Evolutionary conservation across 2,888 invertebrate species (phyloP).

Genomic region (Yponomeuta evonymella): DNA sequence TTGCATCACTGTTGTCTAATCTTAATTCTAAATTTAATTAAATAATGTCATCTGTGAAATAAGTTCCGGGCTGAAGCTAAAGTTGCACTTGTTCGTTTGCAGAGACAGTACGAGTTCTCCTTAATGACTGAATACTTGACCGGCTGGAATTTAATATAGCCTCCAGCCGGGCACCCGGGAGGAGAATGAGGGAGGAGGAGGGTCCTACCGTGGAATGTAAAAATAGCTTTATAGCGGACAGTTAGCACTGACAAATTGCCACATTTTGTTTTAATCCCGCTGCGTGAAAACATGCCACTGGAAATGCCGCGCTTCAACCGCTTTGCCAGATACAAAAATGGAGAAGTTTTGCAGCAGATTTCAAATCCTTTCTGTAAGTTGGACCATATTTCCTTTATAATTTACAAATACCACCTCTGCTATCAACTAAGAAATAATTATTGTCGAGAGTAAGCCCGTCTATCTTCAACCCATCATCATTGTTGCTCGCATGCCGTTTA

Average conservation of each 20-base stretch:
- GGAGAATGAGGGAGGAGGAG: background rate
- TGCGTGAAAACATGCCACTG: background rate
- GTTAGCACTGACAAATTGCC: constrained; percentile 9
- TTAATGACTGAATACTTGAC: constrained; percentile 44
- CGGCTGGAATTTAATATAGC: constrained; percentile 43
- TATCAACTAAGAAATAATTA: too few species aligned
- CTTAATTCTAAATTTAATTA: too few species aligned
- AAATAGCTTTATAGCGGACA: constrained; percentile 12
- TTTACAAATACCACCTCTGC: too few species aligned
- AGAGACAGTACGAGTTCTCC: constrained; percentile 14
- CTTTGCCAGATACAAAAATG: background rate
- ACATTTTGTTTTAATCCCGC: constrained; percentile 8
- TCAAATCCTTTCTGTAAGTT: too few species aligned
- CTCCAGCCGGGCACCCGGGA: background rate
- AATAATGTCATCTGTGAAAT: too few species aligned
- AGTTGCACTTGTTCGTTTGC: background rate
- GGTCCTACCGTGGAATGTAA: constrained; percentile 5
- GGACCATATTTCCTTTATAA: too few species aligned
- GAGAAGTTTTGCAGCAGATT: too few species aligned
- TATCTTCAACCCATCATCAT: too few species aligned
- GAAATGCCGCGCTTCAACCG: background rate
- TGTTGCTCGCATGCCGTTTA: too few species aligned
- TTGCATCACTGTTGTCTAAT: too few species aligned
- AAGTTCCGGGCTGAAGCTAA: background rate
- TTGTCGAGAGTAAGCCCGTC: too few species aligned